These are phyloP conservation scores for Gymnocheta viridis DNA, from an alignment of 2,888 invertebrate genomes.

Conservation along the genomic window DNA sequence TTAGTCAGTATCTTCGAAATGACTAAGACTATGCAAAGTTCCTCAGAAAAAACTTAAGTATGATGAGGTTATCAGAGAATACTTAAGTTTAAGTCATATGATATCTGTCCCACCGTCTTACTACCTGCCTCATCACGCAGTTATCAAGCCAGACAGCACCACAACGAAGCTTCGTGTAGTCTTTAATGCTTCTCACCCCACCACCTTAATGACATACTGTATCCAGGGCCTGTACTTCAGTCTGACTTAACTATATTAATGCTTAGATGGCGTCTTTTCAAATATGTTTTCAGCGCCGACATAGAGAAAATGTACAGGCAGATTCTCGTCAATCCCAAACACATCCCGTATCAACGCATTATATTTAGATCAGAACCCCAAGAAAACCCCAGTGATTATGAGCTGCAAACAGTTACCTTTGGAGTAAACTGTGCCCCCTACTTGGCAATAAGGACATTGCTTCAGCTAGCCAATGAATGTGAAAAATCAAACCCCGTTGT, in stretches of 20 bases:
- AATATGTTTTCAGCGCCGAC: constrained; percentile 23
- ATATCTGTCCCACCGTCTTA: no score
- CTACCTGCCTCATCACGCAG: constrained; percentile 36
- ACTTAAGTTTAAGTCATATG: no score
- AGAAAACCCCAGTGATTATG: no score
- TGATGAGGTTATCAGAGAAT: not conserved
- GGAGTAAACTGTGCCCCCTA: no score
- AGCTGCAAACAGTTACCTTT: no score
- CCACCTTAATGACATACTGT: constrained; percentile 35
- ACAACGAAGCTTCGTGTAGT: constrained; percentile 13
- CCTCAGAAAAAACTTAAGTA: not conserved
- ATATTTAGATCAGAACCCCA: not conserved
- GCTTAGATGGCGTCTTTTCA: constrained; percentile 11
- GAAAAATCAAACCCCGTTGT: not conserved
- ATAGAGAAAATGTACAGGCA: not conserved
- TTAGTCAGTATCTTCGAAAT: not conserved
- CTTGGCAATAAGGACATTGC: constrained; percentile 3
- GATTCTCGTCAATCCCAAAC: constrained; percentile 15
- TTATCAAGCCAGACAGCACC: constrained; percentile 50
- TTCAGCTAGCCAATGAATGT: constrained; percentile 23
- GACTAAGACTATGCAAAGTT: not conserved
- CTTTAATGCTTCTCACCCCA: constrained; percentile 21
- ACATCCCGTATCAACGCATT: constrained; percentile 15
- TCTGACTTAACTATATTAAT: constrained; percentile 15
- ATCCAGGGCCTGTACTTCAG: constrained; percentile 20